Evolutionary conservation across 2,888 invertebrate species (phyloP).

Genomic region (Aspidiotus destructor): DNA sequence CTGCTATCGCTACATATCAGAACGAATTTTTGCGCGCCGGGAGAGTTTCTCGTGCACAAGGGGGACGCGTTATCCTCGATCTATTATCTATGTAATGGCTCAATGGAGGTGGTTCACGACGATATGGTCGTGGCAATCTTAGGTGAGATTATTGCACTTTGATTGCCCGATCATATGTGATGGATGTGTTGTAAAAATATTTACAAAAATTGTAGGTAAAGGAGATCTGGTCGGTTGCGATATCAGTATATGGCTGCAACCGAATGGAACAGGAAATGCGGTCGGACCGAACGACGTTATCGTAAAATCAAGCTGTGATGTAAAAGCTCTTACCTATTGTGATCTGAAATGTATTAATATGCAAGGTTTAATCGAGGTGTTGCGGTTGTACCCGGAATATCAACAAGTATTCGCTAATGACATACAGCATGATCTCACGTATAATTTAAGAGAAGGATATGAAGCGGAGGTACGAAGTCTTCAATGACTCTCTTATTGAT

Average conservation of each 20-base stretch:
- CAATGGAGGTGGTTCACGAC: constrained; percentile 93
- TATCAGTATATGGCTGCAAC: constrained; percentile 67
- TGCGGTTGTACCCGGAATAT: constrained; percentile 85
- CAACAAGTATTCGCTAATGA: constrained; percentile 89
- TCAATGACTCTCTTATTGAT: constrained; percentile 14
- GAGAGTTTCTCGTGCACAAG: constrained; percentile 86
- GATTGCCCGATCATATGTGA: no score
- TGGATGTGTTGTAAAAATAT: no score
- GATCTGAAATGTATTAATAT: constrained; percentile 90
- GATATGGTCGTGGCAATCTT: constrained; percentile 94
- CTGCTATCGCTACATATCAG: constrained; percentile 83
- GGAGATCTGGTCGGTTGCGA: constrained; percentile 91
- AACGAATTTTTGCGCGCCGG: constrained; percentile 91
- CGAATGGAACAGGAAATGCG: constrained; percentile 47
- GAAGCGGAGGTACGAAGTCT: constrained; percentile 60
- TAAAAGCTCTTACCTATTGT: constrained; percentile 87
- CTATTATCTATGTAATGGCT: constrained; percentile 91
- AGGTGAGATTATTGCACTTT: constrained; percentile 48
- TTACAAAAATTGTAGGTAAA: constrained; percentile 56
- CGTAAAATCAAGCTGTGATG: constrained; percentile 88
- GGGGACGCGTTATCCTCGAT: constrained; percentile 89
- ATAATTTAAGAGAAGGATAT: constrained; percentile 85
- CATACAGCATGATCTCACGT: constrained; percentile 89
- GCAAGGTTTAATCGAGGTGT: constrained; percentile 77
- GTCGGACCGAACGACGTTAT: constrained; percentile 57